Evolutionary conservation across 2,888 invertebrate species (phyloP).

Genomic region (Coecobrya sp.): DNA sequence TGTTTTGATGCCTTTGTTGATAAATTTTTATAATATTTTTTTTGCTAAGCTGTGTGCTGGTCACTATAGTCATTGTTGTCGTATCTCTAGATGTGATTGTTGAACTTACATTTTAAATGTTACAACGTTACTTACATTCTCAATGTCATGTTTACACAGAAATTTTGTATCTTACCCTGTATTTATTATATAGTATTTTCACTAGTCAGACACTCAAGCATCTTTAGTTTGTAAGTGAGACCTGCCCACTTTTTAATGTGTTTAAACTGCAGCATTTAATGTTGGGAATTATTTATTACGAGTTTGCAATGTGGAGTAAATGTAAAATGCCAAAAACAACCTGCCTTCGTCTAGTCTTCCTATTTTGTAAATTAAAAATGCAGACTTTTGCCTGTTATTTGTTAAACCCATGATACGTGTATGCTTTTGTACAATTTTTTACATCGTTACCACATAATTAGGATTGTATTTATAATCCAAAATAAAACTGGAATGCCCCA

Average conservation of each 20-base stretch:
- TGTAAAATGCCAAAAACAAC: no score
- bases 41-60: not conserved
- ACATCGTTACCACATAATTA: no score
- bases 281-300: conserved; percentile 3
- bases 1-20: conserved; percentile 4
- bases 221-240: no score
- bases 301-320: not conserved
- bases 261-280: not conserved
- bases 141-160: conserved; percentile 15
- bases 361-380: conserved; percentile 33
- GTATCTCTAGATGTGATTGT: conserved; percentile 26
- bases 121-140: not conserved
- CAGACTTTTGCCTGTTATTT: no score
- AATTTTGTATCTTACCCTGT: not conserved
- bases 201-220: not conserved
- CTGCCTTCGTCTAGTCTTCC: not conserved
- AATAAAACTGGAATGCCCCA: no score
- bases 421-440: no score
- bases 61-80: not conserved
- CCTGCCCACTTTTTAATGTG: conserved; percentile 1
- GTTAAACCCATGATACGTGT: no score
- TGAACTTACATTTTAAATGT: not conserved
- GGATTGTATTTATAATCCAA: no score
- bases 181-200: not conserved
- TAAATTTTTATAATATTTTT: not conserved